These are phyloP conservation scores for Alouatta palliata DNA, from an alignment of 2,113 vertebrate genomes.

Conservation along the genomic window DNA sequence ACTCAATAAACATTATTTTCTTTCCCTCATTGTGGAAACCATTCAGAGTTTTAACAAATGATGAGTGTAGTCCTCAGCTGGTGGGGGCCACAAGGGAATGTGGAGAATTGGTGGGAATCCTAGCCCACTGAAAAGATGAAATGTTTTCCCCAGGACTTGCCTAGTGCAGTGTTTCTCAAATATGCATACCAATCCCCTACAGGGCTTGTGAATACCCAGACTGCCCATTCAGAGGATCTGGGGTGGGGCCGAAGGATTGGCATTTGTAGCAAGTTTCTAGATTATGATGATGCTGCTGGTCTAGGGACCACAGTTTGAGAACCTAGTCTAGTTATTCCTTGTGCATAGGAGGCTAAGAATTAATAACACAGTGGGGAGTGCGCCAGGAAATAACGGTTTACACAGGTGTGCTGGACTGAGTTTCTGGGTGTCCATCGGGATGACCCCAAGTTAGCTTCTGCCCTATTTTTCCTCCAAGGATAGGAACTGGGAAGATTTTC, in stretches of 20 bases:
- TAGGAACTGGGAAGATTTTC: neutral
- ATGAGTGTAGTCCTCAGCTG: neutral
- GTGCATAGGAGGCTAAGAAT: neutral
- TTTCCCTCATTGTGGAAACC: neutral
- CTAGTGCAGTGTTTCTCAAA: neutral
- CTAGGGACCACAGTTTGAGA: neutral
- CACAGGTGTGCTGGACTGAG: neutral
- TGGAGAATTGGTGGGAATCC: neutral
- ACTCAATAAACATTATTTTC: neutral
- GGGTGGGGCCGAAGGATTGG: rapidly evolving
- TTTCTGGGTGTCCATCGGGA: neutral
- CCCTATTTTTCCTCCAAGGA: neutral
- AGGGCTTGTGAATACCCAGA: neutral
- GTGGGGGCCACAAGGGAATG: neutral
- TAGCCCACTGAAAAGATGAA: neutral
- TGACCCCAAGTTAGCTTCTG: neutral
- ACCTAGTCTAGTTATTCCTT: neutral
- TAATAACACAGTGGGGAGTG: rapidly evolving
- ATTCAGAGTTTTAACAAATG: neutral
- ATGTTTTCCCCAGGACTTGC: neutral
- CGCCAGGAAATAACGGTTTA: neutral
- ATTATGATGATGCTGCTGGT: neutral
- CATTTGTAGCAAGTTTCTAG: neutral
- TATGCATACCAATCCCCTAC: neutral
- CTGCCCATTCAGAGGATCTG: neutral